Evolutionary conservation across 2,797 vertebrate genomes (phyloP).

Genomic region (Dendrocincla fuliginosa): DNA sequence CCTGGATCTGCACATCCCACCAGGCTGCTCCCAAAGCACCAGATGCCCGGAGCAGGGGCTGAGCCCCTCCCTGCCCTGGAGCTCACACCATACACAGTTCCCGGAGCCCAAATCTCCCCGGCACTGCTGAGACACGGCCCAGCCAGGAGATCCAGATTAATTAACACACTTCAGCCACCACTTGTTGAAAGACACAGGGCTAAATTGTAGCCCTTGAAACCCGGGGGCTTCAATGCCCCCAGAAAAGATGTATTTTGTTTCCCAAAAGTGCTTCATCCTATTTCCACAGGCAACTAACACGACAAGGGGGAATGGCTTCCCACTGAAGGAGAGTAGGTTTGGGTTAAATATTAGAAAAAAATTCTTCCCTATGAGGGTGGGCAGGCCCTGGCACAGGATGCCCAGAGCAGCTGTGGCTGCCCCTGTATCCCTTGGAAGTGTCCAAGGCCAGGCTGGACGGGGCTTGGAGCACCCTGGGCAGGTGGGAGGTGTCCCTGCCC

Average conservation of each 20-base stretch:
- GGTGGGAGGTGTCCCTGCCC: not conserved
- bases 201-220: not conserved
- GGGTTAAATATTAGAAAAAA: not conserved
- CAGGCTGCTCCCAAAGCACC: not conserved
- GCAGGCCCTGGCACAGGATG: not conserved
- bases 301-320: not conserved
- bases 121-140: not conserved
- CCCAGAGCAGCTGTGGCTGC: not conserved
- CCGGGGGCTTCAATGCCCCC: not conserved
- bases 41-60: not conserved
- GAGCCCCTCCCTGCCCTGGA: not conserved
- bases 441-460: fast-evolving
- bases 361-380: not conserved
- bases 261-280: not conserved
- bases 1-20: not conserved
- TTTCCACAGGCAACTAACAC: not conserved
- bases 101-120: not conserved
- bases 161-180: no score
- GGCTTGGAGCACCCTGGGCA: not conserved
- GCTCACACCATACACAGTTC: fast-evolving
- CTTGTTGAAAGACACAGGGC: not conserved
- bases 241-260: not conserved
- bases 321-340: not conserved
- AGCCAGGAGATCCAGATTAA: not conserved
- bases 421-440: not conserved